Evolutionary conservation across 2,113 vertebrate species (phyloP).

Genomic region (Pachycephala philippinensis): DNA sequence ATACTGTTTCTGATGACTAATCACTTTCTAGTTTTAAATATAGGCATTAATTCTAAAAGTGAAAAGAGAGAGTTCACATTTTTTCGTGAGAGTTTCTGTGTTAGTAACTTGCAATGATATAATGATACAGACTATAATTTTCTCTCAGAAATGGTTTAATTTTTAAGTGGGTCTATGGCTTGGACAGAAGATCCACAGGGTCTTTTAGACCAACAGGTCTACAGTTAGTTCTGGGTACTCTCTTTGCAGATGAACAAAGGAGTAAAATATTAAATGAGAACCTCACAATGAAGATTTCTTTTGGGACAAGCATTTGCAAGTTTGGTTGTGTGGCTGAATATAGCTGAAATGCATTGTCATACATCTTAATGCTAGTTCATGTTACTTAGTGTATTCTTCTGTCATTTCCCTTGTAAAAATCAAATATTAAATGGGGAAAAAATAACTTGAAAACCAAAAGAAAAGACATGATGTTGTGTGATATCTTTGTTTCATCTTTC

Average conservation of each 20-base stretch:
- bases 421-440: neutral
- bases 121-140: neutral
- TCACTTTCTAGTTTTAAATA: neutral
- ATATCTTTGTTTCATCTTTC: neutral
- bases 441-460: neutral
- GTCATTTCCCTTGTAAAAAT: neutral
- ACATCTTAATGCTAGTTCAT: neutral
- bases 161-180: neutral
- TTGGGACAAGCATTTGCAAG: neutral
- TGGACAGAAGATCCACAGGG: neutral
- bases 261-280: neutral
- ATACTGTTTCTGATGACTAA: neutral
- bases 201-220: neutral
- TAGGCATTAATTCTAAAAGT: neutral
- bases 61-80: neutral
- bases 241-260: neutral
- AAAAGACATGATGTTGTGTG: neutral
- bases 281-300: neutral
- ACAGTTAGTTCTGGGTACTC: neutral
- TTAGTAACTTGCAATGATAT: neutral
- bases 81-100: neutral
- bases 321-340: neutral
- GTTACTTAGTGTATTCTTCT: neutral
- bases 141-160: neutral
- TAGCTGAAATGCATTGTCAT: neutral